Percentiles rank a stretch among this genome's conserved stretches.
Evolutionary conservation across 2,888 invertebrate species (phyloP).

Genomic region (Hirtodrosophila cameraria): DNA sequence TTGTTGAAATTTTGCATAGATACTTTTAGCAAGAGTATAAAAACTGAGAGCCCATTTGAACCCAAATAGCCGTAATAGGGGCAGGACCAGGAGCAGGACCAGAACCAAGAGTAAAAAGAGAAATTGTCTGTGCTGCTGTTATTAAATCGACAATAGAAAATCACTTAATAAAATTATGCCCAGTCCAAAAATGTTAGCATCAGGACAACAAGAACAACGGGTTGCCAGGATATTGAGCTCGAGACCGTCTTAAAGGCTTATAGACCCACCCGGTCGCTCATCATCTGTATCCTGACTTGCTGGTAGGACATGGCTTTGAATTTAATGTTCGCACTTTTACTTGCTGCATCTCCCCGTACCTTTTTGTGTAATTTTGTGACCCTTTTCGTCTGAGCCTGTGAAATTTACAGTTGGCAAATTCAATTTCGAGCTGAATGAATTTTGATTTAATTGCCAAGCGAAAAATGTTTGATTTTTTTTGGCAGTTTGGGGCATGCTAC

Average conservation of each 20-base stretch:
- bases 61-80: too few species aligned
- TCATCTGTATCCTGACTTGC: not conserved
- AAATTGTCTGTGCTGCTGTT: not conserved
- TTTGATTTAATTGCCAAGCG: conserved; percentile 60
- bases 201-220: not conserved
- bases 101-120: not conserved
- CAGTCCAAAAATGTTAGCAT: conserved; percentile 3
- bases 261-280: not conserved
- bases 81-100: not conserved
- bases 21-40: too few species aligned
- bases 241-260: conserved; percentile 32
- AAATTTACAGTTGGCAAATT: conserved; percentile 50
- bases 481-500: conserved; percentile 7
- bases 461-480: conserved; percentile 61
- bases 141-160: conserved; percentile 61
- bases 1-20: too few species aligned
- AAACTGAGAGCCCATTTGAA: too few species aligned
- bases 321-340: conserved; percentile 4
- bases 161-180: conserved; percentile 69
- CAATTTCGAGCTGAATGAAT: conserved; percentile 53
- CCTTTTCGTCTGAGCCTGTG: conserved; percentile 5
- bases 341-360: not conserved
- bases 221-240: not conserved
- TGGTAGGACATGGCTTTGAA: conserved; percentile 13
- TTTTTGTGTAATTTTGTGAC: not conserved